Percentiles rank a stretch among this genome's conserved stretches.
phyloP scores from a whole-genome alignment of 2,888 invertebrate species.

The Patella caerulea region DNA sequence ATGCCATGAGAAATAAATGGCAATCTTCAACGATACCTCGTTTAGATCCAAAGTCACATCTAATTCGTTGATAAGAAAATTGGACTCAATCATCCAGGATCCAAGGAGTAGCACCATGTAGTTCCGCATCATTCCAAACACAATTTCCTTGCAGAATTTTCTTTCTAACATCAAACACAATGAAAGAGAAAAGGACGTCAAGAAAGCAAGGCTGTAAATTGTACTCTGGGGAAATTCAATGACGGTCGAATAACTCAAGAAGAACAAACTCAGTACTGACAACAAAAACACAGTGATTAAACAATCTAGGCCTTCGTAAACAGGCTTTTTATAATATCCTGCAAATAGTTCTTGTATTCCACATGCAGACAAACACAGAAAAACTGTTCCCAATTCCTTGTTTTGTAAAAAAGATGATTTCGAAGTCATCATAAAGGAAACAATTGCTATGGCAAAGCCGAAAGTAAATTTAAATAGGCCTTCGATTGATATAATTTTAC shows the following conservation, averaged over 20 bases:
- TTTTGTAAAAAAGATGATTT: neutral
- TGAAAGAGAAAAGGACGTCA: neutral
- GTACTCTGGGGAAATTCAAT: neutral
- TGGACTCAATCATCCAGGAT: conserved; percentile 36
- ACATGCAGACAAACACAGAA: neutral
- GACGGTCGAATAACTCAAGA: neutral
- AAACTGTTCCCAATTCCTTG: neutral
- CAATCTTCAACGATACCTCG: neutral
- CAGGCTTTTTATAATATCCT: neutral
- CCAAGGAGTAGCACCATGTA: conserved; percentile 34
- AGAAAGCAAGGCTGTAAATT: neutral
- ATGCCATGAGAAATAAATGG: conserved; percentile 38
- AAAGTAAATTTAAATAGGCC: neutral
- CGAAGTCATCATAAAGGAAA: neutral
- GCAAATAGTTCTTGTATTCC: neutral
- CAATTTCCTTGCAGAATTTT: conserved; percentile 27
- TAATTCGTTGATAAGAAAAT: conserved; percentile 17
- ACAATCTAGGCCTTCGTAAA: neutral
- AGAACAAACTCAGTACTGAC: neutral
- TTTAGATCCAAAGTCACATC: conserved; percentile 8
- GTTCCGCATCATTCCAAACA: conserved; percentile 29
- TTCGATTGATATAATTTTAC: neutral
- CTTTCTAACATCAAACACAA: conserved; percentile 23
- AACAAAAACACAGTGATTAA: neutral
- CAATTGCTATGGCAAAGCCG: neutral